Evolutionary conservation across 2,888 invertebrate species (phyloP).

Genomic region (Habrosyne pyritoides): DNA sequence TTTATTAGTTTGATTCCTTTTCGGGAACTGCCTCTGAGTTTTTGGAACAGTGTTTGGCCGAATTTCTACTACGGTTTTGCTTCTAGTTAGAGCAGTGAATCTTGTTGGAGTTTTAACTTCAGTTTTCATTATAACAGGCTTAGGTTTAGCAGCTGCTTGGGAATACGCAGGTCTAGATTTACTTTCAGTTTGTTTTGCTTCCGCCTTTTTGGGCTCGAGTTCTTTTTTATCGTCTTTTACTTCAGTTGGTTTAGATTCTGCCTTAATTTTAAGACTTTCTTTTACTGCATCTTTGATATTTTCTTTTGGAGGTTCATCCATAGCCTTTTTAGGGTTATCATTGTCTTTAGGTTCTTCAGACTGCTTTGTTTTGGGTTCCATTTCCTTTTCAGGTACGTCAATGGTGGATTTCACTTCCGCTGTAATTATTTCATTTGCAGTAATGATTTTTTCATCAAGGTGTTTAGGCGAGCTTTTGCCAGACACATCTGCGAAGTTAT

Average conservation of each 20-base stretch:
- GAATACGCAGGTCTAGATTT: constrained; percentile 71
- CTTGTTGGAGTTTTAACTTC: constrained; percentile 62
- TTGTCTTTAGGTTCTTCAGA: constrained; percentile 8
- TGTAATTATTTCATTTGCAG: constrained; percentile 11
- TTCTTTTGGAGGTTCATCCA: constrained; percentile 14
- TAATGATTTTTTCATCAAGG: constrained; percentile 32
- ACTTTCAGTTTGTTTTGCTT: constrained; percentile 37
- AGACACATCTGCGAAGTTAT: constrained; percentile 69
- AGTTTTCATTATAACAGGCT: constrained; percentile 54
- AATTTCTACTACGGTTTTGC: constrained; percentile 77
- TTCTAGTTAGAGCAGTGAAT: constrained; percentile 56
- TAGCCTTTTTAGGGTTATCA: constrained; percentile 18
- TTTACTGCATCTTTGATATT: constrained; percentile 23
- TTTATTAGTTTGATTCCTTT: constrained; percentile 65
- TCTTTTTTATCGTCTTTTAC: constrained; percentile 39
- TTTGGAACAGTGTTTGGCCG: constrained; percentile 52
- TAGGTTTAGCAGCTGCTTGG: constrained; percentile 80
- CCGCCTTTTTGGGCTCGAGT: constrained; percentile 45
- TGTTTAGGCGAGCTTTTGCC: constrained; percentile 62
- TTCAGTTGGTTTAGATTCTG: constrained; percentile 44
- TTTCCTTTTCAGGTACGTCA: neutral
- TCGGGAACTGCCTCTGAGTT: constrained; percentile 52
- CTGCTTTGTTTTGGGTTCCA: neutral
- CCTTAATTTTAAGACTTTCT: constrained; percentile 28
- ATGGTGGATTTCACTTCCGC: constrained; percentile 1